phyloP scores from a whole-genome alignment of 2,113 vertebrate genomes.

The Trochalopteron elliotii region DNA sequence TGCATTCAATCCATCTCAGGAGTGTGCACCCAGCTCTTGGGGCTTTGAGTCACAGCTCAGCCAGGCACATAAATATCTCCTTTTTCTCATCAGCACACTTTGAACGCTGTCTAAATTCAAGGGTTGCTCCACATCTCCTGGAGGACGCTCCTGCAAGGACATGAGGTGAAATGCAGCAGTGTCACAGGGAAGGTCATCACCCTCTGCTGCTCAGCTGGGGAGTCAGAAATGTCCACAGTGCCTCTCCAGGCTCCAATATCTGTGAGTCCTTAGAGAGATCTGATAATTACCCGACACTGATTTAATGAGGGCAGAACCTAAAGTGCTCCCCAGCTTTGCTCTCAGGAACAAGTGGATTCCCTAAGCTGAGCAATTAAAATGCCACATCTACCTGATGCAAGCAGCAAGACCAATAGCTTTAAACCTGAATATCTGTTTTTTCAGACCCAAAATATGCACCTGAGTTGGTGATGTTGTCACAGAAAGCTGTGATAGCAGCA shows the following conservation, averaged over 20 bases:
- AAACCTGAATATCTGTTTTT: not conserved
- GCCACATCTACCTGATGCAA: not conserved
- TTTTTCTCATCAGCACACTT: not conserved
- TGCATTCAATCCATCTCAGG: not conserved
- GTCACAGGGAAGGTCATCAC: not conserved
- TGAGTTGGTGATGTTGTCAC: not conserved
- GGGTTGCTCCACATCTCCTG: not conserved
- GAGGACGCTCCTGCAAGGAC: not conserved
- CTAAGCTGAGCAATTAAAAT: not conserved
- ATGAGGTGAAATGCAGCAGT: not conserved
- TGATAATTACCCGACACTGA: rapidly evolving
- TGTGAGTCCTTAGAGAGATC: not conserved
- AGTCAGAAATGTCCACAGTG: not conserved
- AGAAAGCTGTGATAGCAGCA: rapidly evolving
- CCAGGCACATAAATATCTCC: not conserved
- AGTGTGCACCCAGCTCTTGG: not conserved
- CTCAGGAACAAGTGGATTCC: not conserved
- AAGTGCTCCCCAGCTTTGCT: not conserved
- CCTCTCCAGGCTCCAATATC: not conserved
- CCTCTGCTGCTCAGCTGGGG: not conserved
- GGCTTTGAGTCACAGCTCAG: not conserved
- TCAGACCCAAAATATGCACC: not conserved
- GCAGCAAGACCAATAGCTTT: not conserved
- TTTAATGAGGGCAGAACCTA: not conserved
- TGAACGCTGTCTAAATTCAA: not conserved